Evolutionary conservation across 2,888 invertebrate species (phyloP).

Genomic region (Polyommatus icarus): DNA sequence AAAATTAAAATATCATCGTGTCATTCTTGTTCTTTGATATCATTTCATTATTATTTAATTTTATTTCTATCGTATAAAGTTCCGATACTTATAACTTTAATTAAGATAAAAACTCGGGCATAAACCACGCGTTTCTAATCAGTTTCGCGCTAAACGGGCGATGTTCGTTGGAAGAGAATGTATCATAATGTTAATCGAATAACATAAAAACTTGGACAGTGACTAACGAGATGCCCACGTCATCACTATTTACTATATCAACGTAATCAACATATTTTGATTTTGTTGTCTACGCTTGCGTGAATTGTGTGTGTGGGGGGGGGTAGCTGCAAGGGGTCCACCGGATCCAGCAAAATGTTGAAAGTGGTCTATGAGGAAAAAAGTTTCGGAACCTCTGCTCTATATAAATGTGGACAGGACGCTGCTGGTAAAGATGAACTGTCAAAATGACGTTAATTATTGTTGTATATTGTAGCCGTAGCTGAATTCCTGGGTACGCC

Average conservation of each 20-base stretch:
- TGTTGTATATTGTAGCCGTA: too few species aligned
- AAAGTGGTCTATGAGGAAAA: too few species aligned
- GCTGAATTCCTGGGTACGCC: too few species aligned
- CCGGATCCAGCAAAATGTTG: too few species aligned
- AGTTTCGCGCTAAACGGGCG: neutral
- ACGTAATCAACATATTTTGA: too few species aligned
- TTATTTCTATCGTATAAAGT: neutral
- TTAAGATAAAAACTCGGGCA: neutral
- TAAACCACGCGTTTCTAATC: conserved; percentile 3
- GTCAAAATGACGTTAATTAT: too few species aligned
- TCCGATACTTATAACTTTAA: neutral
- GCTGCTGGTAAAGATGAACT: too few species aligned
- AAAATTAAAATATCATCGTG: neutral
- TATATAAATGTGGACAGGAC: too few species aligned
- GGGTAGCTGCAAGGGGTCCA: too few species aligned
- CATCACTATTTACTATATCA: neutral
- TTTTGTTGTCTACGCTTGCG: too few species aligned
- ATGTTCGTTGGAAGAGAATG: neutral
- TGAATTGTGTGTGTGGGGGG: too few species aligned
- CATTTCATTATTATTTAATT: neutral
- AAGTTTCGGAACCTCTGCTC: too few species aligned
- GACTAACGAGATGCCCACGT: neutral
- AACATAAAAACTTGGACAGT: conserved; percentile 1
- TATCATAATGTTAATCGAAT: conserved; percentile 22
- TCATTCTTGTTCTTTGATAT: neutral